Percentiles rank a stretch among this genome's conserved stretches.
Evolutionary conservation across 2,888 invertebrate genomes (phyloP).

Genomic region (Dioctria linearis): DNA sequence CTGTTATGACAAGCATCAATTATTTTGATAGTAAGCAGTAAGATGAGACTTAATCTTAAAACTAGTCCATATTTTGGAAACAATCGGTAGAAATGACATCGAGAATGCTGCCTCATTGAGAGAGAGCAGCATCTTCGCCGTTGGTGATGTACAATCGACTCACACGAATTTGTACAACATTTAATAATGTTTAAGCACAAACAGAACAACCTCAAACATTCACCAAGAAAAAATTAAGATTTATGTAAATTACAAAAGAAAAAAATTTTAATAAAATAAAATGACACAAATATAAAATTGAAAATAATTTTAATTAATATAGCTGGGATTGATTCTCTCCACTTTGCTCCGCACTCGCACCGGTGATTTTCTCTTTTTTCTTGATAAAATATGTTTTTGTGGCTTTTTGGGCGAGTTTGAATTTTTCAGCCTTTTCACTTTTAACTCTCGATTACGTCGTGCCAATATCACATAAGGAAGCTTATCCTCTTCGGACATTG

Average conservation of each 20-base stretch:
- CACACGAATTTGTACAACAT: too few relatives aligned
- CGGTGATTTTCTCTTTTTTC: not conserved
- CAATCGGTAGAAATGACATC: too few relatives aligned
- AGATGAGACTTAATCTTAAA: too few relatives aligned
- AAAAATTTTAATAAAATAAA: slow-evolving; percentile 6
- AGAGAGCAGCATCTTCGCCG: too few relatives aligned
- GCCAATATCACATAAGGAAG: slow-evolving; percentile 52
- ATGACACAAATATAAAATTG: not conserved
- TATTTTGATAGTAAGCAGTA: too few relatives aligned
- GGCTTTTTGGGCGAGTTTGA: not conserved
- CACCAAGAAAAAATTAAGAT: not conserved
- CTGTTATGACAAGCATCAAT: too few relatives aligned
- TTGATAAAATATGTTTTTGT: not conserved
- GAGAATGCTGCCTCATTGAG: too few relatives aligned
- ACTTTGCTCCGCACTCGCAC: too few relatives aligned
- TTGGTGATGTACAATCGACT: too few relatives aligned
- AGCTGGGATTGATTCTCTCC: not conserved
- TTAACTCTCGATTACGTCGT: slow-evolving; percentile 23
- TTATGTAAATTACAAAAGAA: not conserved
- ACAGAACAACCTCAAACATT: too few relatives aligned
- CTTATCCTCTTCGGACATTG: slow-evolving; percentile 52
- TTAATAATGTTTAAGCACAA: too few relatives aligned
- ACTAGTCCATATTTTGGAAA: too few relatives aligned
- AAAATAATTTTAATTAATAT: slow-evolving; percentile 11
- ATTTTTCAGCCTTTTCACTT: slow-evolving; percentile 36